Evolutionary conservation across 2,113 vertebrate genomes (phyloP).

Genomic region (Microtus richardsoni): DNA sequence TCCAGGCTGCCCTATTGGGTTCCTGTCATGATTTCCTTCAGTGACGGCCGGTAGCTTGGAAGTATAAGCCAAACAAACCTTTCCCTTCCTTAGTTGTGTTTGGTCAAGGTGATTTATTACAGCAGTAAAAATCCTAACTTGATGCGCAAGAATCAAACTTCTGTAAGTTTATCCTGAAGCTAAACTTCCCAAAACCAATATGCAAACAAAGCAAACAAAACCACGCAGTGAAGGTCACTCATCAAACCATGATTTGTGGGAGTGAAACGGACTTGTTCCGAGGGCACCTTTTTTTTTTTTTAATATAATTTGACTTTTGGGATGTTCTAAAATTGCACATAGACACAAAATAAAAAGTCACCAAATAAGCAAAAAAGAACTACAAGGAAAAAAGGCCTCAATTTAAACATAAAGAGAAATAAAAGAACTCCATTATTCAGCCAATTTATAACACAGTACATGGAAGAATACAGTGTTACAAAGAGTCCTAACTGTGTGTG

Average conservation of each 20-base stretch:
- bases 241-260: background rate
- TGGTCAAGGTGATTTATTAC: background rate
- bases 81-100: too few species aligned
- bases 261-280: background rate
- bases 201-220: constrained; percentile 1
- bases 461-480: constrained; percentile 20
- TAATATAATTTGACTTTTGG: background rate
- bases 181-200: constrained; percentile 10
- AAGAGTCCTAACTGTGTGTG: background rate
- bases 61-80: too few species aligned
- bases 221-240: background rate
- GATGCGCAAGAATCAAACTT: background rate
- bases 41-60: background rate
- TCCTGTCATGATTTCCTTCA: background rate
- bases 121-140: background rate
- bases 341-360: constrained; percentile 36
- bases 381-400: background rate
- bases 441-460: background rate
- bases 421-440: background rate
- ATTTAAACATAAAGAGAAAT: constrained; percentile 12
- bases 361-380: background rate
- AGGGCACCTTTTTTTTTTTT: background rate
- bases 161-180: background rate
- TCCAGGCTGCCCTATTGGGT: background rate
- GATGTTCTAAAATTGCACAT: background rate